Conservation (phyloP, 2,888 invertebrate species). For the Magallana nippona region DNA sequence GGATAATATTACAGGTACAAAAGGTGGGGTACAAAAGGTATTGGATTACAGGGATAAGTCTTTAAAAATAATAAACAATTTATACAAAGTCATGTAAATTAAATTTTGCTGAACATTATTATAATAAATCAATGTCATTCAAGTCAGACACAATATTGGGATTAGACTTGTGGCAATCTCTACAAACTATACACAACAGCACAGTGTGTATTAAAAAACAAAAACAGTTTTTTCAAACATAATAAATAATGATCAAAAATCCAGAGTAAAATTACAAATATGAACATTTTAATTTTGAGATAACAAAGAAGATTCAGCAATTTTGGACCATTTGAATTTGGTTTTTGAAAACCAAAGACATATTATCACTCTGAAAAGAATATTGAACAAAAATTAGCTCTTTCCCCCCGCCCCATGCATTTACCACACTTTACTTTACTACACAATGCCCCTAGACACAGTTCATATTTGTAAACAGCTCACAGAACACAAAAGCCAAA, state of each 20-base stretch:
- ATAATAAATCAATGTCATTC: too few relatives aligned
- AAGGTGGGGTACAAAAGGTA: too few relatives aligned
- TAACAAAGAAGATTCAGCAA: too few relatives aligned
- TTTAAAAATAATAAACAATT: too few relatives aligned
- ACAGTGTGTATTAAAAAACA: constrained; percentile 20
- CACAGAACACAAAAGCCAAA: constrained; percentile 37
- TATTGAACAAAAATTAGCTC: background rate
- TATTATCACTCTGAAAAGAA: background rate
- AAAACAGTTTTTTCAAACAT: background rate
- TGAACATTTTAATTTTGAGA: background rate
- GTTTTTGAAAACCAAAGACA: background rate
- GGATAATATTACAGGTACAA: too few relatives aligned
- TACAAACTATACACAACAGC: constrained; percentile 31
- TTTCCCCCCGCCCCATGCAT: too few relatives aligned
- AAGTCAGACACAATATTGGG: background rate
- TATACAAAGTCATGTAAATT: too few relatives aligned
- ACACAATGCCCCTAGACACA: background rate
- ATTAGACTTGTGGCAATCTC: background rate
- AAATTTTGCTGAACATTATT: too few relatives aligned
- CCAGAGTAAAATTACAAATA: constrained; percentile 6
- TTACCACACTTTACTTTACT: background rate
- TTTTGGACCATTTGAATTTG: too few relatives aligned
- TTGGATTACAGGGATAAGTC: too few relatives aligned
- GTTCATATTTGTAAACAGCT: constrained; percentile 10
- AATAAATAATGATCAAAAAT: background rate